Evolutionary conservation across 2,888 invertebrate species (phyloP), one percentile per base, ranked within the genome.

Genomic region (Tethea ocularis): DNA sequence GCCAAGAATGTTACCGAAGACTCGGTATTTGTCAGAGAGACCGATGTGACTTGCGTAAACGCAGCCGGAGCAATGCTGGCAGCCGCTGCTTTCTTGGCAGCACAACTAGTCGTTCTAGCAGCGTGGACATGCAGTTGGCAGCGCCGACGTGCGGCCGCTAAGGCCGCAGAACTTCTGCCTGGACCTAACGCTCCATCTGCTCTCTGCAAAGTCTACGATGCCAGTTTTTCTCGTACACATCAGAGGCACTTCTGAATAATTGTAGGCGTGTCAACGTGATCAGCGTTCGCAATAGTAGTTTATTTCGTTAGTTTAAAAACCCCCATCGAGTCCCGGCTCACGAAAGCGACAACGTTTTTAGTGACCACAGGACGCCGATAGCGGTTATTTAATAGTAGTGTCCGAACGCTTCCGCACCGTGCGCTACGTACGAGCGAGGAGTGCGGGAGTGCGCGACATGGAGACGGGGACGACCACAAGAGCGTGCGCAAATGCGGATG

Each of bases 41-140:
- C 94, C 67, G 89, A 91, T 53, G 85, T 86, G 73, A 91, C 95
- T 62, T 97, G 97, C 88, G 94, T 97, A 67, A 97, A 97, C 85
- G 93, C 96, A 76, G 95, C 95, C 72, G 97, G 97, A 71, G 94
- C 98, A 20, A 96, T 98, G 86, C 95, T 98, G 61, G 97, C 97
- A 56, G 97, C 96, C 51, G 96, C 97, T 38, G 95, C 97, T 51
- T 97, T 98, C 93, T 93, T 98, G 72, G 95, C 97, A 57, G 97
- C 96, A 24, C 98, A 98, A 93, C 94, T 98, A 83, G 96, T 96
- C 77, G 95, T 98, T 64, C 96, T 98, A 72, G 96, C 97, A 56
- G 97, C 96, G 67, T 98, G 97, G 97, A 96, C 97, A 67, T 97
- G 97, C 91, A 95, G 97, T 82, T 97, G 97, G 95, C 97, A 97